Percentiles rank a stretch among this genome's conserved stretches.
phyloP scores from a whole-genome alignment of 2,888 invertebrate species.

The Dicroscelio sp. region DNA sequence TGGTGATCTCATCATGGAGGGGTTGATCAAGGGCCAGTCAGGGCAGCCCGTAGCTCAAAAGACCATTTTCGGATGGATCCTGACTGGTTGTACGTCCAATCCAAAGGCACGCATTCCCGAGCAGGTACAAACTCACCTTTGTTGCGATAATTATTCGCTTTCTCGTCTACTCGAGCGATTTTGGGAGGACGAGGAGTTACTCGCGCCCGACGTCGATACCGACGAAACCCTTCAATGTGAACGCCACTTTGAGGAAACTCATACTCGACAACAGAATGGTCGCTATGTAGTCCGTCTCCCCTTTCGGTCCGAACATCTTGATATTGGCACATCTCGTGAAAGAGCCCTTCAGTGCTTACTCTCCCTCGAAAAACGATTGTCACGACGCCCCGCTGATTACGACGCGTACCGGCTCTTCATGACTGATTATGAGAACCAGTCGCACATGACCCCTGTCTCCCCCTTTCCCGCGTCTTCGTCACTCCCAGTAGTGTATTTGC shows the following conservation, averaged over 20 bases:
- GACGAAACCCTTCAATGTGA: neutral
- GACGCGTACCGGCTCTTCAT: neutral
- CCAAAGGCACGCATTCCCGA: neutral
- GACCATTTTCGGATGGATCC: conserved; percentile 8
- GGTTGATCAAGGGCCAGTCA: neutral
- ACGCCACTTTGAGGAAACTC: neutral
- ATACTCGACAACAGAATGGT: neutral
- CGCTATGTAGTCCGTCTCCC: neutral
- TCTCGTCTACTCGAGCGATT: neutral
- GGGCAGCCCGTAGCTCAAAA: conserved; percentile 4
- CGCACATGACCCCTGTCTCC: neutral
- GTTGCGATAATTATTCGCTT: neutral
- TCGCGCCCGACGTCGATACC: neutral
- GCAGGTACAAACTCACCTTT: neutral
- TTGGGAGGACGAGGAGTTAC: neutral
- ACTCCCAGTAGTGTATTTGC: neutral
- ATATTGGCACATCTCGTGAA: neutral
- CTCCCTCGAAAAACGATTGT: neutral
- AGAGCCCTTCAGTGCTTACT: neutral
- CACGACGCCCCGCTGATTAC: neutral
- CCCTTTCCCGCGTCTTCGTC: neutral
- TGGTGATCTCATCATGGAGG: neutral
- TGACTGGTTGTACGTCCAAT: neutral
- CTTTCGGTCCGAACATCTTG: neutral
- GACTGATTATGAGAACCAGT: neutral